Conservation (phyloP, 2,113 vertebrate genomes). For the Brienomyrus longianalis region DNA sequence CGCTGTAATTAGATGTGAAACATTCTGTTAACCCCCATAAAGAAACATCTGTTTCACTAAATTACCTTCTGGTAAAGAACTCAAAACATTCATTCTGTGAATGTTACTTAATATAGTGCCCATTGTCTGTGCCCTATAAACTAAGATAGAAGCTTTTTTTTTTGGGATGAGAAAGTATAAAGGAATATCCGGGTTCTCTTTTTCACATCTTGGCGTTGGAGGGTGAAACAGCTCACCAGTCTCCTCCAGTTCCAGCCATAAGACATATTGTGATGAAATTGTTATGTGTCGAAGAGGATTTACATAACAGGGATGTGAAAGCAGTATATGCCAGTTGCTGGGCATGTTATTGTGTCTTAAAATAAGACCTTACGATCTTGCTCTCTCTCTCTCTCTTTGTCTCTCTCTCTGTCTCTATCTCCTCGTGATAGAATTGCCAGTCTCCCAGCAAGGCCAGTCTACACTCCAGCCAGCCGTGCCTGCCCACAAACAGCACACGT, state of each 20-base stretch:
- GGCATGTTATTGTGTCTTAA: not conserved
- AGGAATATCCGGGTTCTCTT: not conserved
- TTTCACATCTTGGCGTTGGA: not conserved
- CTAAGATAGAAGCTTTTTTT: constrained; percentile 5
- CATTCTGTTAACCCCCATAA: constrained; percentile 90
- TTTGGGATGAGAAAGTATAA: not conserved
- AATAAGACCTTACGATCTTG: not conserved
- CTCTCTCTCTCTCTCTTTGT: not conserved
- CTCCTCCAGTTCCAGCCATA: not conserved
- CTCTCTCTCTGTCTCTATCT: not conserved
- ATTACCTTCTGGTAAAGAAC: constrained; percentile 90
- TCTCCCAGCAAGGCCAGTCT: constrained; percentile 79
- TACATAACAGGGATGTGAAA: constrained; percentile 8
- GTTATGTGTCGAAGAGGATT: not conserved
- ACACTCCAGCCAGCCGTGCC: constrained; percentile 84
- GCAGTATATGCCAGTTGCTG: not conserved
- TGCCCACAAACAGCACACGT: constrained; percentile 84
- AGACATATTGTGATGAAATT: constrained; percentile 16
- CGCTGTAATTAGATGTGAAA: constrained; percentile 94
- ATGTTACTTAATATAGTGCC: constrained; percentile 23
- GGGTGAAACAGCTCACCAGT: constrained; percentile 4
- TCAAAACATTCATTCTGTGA: constrained; percentile 68
- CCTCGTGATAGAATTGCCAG: constrained; percentile 73
- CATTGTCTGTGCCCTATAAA: constrained; percentile 17
- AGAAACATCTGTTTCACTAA: constrained; percentile 93